Evolutionary conservation across 2,888 invertebrate species (phyloP), one percentile per base, ranked within the genome.

Genomic region (Volucella bombylans): DNA sequence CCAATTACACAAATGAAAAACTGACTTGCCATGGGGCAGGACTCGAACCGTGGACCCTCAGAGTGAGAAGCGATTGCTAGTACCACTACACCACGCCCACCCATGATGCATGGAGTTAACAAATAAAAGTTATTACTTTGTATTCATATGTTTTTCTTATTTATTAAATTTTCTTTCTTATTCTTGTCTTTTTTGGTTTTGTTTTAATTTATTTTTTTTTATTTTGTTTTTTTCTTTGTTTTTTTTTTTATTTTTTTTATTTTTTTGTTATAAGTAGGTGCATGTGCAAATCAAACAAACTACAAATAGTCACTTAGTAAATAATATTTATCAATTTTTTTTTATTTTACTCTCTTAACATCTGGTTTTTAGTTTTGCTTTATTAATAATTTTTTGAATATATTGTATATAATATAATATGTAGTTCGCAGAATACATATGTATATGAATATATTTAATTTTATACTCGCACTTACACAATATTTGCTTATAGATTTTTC

Each of bases 231-330:
- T 50, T 54, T 67, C 8, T 59, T 67, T 59, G 50, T 67, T 57
- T 57, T 68, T 61, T 83, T 69, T 62, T 72, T 54, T 61, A 69
- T 80, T 72, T 80, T 68, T 55, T 65, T 86, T 78, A 67, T 54
- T 61, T 69, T 74, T 69, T 68, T 82, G 59, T 73, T 86, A 86
- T 83, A 87, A 83, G 78, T 86, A 79, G 83, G 88, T 88, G 88
- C 88, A 87, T 87, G 88, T 87, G 87, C 88, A 88, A 87, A 87
- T 87, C 87, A 88, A 87, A 87, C 88, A 87, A 87, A 88, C 87
- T 87, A 87, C 86, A 87, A 87, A 87, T 87, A 85, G 83, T 86
- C 71, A 67, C 83, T 86, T 87, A 82, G 79, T 82, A 82, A 61
- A 83, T 82, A 83, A 83, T 64, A 83, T 74, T 83, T 74, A 79